Percentiles rank a stretch among this genome's conserved stretches.
phyloP scores from a whole-genome alignment of 2,797 vertebrate genomes.

The Enteromius mattozi region DNA sequence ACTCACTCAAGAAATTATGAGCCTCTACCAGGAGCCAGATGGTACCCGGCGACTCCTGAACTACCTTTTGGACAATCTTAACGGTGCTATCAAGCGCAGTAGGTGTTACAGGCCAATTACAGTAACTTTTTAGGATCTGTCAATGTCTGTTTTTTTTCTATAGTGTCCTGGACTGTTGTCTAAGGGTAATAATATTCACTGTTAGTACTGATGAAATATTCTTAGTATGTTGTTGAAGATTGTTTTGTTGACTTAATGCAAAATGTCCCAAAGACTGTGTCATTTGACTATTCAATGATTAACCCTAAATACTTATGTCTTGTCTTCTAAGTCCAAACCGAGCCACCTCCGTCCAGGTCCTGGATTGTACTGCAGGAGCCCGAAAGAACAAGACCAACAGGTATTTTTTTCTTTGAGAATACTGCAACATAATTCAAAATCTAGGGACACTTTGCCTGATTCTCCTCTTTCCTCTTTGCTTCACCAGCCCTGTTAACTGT shows the following conservation, averaged over 20 bases:
- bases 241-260: neutral
- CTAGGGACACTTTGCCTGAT: neutral
- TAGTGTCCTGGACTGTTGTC: neutral
- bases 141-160: neutral
- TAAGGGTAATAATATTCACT: neutral
- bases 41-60: conserved; percentile 95
- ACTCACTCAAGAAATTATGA: conserved; percentile 97
- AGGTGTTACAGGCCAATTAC: conserved; percentile 71
- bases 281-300: neutral
- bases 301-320: neutral
- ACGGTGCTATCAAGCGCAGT: conserved; percentile 94
- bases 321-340: conserved; percentile 84
- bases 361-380: conserved; percentile 96
- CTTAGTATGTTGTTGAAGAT: neutral
- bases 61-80: conserved; percentile 99
- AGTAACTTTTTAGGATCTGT: neutral
- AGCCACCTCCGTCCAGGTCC: conserved; percentile 92
- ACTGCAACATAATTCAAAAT: conserved; percentile 5
- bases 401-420: conserved; percentile 74
- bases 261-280: neutral
- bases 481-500: conserved; percentile 92
- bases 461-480: conserved; percentile 22
- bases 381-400: conserved; percentile 88
- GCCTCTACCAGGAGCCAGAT: conserved; percentile 96
- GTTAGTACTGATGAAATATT: neutral